Conservation (phyloP, 2,113 vertebrate genomes). For the Natator depressus region DNA sequence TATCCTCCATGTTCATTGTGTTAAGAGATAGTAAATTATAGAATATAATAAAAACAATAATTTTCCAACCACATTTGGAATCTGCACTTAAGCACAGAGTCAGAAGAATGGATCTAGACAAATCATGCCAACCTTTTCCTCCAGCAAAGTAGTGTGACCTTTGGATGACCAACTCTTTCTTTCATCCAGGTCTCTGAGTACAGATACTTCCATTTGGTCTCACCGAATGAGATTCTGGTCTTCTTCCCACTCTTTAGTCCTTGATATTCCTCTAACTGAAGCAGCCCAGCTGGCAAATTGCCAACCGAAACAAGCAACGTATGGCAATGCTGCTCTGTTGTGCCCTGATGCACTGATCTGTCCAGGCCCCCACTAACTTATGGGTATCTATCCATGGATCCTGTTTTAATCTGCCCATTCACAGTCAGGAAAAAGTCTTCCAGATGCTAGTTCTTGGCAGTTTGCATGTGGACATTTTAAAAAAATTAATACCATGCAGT, state of each 20-base stretch:
- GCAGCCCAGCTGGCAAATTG: not conserved
- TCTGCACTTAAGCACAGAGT: not conserved
- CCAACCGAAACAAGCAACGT: not conserved
- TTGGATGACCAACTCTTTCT: not conserved
- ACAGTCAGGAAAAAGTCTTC: not conserved
- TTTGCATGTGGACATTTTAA: not conserved
- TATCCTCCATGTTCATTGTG: not conserved
- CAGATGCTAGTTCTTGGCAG: not conserved
- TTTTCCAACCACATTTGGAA: not conserved
- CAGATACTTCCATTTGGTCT: not conserved
- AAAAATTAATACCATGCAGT: not conserved
- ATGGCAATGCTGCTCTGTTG: not conserved
- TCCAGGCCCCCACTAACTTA: not conserved
- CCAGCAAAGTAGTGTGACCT: accelerated
- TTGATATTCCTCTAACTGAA: not conserved
- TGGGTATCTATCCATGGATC: not conserved
- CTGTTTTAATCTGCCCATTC: not conserved
- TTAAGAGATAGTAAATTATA: not conserved
- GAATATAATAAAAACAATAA: not conserved
- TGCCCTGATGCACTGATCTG: not conserved
- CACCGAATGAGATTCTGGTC: not conserved
- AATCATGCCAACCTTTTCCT: not conserved
- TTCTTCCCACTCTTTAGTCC: not conserved
- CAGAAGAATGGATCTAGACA: not conserved
- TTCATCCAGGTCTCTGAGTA: not conserved